These are phyloP conservation scores for Empis stercorea DNA, from an alignment of 2,888 invertebrate genomes.

Conservation along the genomic window DNA sequence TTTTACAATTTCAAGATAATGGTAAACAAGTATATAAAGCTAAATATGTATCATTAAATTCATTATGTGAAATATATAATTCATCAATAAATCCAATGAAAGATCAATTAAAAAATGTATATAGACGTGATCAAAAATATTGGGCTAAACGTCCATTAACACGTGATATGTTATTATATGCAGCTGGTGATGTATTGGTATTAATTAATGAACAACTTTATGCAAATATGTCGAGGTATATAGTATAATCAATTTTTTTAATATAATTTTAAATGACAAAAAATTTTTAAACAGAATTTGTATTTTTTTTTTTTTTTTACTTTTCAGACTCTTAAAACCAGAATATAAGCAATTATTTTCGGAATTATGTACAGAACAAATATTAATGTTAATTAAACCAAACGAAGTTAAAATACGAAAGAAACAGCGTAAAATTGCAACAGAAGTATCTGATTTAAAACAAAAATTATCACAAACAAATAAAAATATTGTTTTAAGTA, in stretches of 20 bases:
- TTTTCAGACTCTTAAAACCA: constrained; percentile 47
- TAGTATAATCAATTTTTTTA: too few relatives aligned
- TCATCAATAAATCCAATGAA: constrained; percentile 83
- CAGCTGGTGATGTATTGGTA: constrained; percentile 77
- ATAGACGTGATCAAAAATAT: constrained; percentile 70
- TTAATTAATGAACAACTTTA: constrained; percentile 78
- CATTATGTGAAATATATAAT: constrained; percentile 78
- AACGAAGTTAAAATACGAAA: constrained; percentile 76
- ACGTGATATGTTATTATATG: constrained; percentile 83
- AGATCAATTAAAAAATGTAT: constrained; percentile 76
- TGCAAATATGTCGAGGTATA: constrained; percentile 49
- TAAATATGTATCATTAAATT: constrained; percentile 82
- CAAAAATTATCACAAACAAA: constrained; percentile 66
- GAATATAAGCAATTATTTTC: constrained; percentile 61
- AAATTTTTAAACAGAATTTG: too few relatives aligned
- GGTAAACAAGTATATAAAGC: constrained; percentile 88
- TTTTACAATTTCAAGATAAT: constrained; percentile 79
- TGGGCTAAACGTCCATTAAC: constrained; percentile 83
- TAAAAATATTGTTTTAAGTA: constrained; percentile 80
- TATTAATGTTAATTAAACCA: constrained; percentile 71
- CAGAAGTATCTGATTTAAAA: constrained; percentile 77
- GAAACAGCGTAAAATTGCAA: constrained; percentile 80
- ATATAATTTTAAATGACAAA: too few relatives aligned
- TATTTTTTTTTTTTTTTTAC: too few relatives aligned
- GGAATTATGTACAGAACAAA: constrained; percentile 79